Base-by-base conservation (phyloP, 2,888 invertebrate species). In the Hoplodrina ambigua region DNA sequence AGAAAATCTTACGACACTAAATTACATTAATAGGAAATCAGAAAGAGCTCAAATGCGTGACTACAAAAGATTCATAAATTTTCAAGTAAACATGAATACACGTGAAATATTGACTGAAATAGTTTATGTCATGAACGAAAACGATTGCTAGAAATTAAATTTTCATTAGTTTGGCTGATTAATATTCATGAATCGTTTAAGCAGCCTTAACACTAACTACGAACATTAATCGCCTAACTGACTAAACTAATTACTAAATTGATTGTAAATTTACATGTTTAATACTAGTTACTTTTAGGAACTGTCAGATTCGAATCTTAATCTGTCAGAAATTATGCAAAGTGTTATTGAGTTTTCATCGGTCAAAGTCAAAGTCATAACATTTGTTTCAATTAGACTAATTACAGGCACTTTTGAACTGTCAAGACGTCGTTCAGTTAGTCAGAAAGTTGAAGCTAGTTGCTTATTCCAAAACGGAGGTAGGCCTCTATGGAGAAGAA, bases 51-150 rank as follows among this genome's bases (percentile, higher is more conserved):
- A 20, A 73, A 46, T 41, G 37, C 55, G 41, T 59, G 52, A 62
- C 41, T 56, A 10, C 4, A 1, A 61, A 62, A 54, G n/a, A 8
- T 25, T 44, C 5, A 25, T 7, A 20, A 33, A 55, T 63, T 33
- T 59, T 11, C 41, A 49, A 19, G 15, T 55, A 59, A 56, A 52
- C 10, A n/a, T n/a, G n/a, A 61, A 61, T 58, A 65, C 7, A 11
- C 63, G 33, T 17, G 33, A 78, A 63, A 25, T 25, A 20, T 62
- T 13, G 53, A 50, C 57, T 37, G 19, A 64, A 71, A 30, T 46
- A 30, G 67, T 73, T 66, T 58, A 52, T 55, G 59, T 56, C 55
- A 72, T 44, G 10, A 57, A 63, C 52, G n/a, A 60, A 63, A 49
- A 44, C n/a, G n/a, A 17, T 20, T 52, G 25, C 19, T 33, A 13